A percentile compares a stretch with the other conserved stretches of the same genome.
phyloP scores from a whole-genome alignment of 1,140 invertebrate species.

The Sycobia sp. region DNA sequence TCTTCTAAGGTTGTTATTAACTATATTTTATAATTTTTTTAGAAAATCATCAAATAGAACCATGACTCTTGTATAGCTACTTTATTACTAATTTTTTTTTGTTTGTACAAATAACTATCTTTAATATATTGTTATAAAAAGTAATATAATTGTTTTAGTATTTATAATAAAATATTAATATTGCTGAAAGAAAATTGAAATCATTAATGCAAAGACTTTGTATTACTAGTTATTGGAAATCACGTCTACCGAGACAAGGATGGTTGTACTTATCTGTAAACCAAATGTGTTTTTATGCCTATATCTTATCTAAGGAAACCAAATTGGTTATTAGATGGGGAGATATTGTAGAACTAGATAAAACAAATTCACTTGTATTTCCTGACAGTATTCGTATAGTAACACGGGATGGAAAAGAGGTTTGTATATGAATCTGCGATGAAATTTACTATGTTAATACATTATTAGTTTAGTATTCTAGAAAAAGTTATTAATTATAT shows the following conservation, averaged over 20 bases:
- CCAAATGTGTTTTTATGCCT: conserved; percentile 95
- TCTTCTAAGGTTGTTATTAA: too few species aligned
- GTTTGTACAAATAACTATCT: too few species aligned
- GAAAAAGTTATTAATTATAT: not conserved
- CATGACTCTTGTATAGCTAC: too few species aligned
- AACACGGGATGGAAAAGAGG: conserved; percentile 78
- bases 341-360: conserved; percentile 75
- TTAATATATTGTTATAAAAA: too few species aligned
- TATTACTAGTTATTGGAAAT: conserved; percentile 86
- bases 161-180: too few species aligned
- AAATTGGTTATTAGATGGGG: conserved; percentile 87
- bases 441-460: not conserved
- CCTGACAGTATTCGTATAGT: conserved; percentile 85
- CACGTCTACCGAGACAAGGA: conserved; percentile 89
- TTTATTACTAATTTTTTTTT: too few species aligned
- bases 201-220: conserved; percentile 18
- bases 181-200: too few species aligned
- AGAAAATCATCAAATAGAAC: too few species aligned
- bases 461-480: not conserved
- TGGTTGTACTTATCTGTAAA: conserved; percentile 96
- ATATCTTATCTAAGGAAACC: conserved; percentile 88
- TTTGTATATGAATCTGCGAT: conserved; percentile 45
- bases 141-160: too few species aligned
- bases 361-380: conserved; percentile 79
- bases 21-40: too few species aligned